phyloP scores from a whole-genome alignment of 2,113 vertebrate genomes.

The Ciconia boyciana region DNA sequence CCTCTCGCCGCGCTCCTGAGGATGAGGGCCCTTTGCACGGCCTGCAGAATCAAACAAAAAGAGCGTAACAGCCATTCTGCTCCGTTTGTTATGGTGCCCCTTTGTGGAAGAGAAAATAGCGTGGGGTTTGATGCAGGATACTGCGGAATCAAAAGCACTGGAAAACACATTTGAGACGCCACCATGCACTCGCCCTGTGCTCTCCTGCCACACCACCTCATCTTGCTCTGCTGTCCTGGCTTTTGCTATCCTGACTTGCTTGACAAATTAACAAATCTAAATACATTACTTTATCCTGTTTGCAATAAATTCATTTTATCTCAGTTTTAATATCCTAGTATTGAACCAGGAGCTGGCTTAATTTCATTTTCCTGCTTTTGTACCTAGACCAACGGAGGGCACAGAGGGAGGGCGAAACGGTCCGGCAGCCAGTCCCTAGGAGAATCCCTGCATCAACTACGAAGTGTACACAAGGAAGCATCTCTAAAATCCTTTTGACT shows the following conservation, averaged over 20 bases:
- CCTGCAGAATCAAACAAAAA: accelerated
- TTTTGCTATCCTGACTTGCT: no score
- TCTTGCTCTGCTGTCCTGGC: not conserved
- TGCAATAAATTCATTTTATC: accelerated
- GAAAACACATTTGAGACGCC: no score
- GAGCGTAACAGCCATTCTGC: accelerated
- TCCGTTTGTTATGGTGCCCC: accelerated
- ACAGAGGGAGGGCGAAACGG: not conserved
- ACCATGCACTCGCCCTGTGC: accelerated
- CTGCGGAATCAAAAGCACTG: accelerated
- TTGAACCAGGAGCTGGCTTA: accelerated
- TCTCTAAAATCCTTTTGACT: accelerated
- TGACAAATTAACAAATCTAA: no score
- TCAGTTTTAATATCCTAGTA: accelerated
- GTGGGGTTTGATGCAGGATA: accelerated
- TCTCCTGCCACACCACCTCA: accelerated
- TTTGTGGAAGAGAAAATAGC: accelerated
- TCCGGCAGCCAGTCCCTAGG: accelerated
- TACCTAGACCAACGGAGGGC: not conserved
- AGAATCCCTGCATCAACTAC: accelerated
- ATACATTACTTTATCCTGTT: no score
- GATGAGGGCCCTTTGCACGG: accelerated
- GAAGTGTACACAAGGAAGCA: accelerated
- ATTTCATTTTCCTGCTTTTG: no score
- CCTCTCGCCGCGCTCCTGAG: no score